Conservation (phyloP, 2,888 invertebrate species). For the Mesorhabditis belari region DNA sequence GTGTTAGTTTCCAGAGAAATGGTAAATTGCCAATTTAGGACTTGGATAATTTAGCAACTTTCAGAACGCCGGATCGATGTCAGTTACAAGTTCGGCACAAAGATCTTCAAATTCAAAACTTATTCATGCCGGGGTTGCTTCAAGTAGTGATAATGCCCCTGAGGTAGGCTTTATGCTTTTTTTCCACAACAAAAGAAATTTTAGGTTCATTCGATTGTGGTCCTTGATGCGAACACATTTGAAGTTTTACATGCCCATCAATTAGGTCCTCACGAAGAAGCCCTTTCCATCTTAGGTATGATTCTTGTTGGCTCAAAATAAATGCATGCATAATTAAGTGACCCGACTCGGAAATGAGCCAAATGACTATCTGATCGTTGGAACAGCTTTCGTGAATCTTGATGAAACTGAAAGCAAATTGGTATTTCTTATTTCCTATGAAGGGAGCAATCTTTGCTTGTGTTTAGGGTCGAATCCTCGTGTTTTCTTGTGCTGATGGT, state of each 20-base stretch:
- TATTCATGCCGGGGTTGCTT: background rate
- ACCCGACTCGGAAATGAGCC: conserved; percentile 72
- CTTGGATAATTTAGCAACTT: background rate
- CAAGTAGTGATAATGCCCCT: background rate
- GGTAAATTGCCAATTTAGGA: conserved; percentile 56
- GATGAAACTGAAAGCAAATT: conserved; percentile 75
- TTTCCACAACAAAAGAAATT: too few relatives aligned
- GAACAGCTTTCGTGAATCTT: conserved; percentile 84
- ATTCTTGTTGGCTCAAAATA: background rate
- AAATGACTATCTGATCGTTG: conserved; percentile 83
- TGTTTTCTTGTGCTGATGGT: conserved; percentile 29
- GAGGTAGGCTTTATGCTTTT: background rate
- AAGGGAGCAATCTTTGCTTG: background rate
- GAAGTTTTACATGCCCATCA: conserved; percentile 90
- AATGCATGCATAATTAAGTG: conserved; percentile 16
- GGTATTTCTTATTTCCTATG: background rate
- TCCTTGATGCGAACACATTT: conserved; percentile 92
- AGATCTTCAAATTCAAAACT: background rate
- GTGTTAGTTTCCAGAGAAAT: conserved; percentile 84
- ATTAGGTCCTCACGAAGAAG: conserved; percentile 72
- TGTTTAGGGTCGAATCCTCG: conserved; percentile 37
- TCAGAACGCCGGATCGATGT: background rate
- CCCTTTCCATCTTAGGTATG: conserved; percentile 11
- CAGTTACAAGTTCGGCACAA: background rate
- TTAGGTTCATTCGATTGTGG: conserved; percentile 68